phyloP scores from a whole-genome alignment of 1,140 invertebrate genomes.

The Calephelis nemesis region DNA sequence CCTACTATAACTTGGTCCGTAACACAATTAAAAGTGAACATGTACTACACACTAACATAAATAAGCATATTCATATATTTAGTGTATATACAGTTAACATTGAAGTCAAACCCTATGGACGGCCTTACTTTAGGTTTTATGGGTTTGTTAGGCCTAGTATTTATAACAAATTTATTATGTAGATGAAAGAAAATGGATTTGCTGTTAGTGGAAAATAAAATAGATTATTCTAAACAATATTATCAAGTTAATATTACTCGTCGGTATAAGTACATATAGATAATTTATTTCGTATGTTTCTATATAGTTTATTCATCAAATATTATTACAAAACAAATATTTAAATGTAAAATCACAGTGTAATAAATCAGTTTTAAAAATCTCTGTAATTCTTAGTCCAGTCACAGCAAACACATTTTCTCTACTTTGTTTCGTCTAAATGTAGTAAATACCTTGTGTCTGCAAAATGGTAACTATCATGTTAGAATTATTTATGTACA shows the following conservation, averaged over 20 bases:
- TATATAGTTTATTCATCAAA: too few species aligned
- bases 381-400: background rate
- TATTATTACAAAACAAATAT: too few species aligned
- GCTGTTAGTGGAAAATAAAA: too few species aligned
- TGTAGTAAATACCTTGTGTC: background rate
- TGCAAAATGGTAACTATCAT: constrained; percentile 6
- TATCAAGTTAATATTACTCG: too few species aligned
- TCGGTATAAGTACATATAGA: too few species aligned
- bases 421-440: background rate
- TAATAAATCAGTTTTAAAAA: too few species aligned
- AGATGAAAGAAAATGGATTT: too few species aligned
- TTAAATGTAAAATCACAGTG: too few species aligned
- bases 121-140: background rate
- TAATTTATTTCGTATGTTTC: too few species aligned
- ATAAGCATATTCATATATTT: background rate
- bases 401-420: background rate
- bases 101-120: constrained; percentile 2
- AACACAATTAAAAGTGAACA: background rate
- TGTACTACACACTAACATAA: background rate
- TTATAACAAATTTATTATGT: too few species aligned
- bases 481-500: background rate
- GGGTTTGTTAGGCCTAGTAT: too few species aligned
- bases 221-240: too few species aligned
- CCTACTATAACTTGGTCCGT: background rate
- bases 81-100: constrained; percentile 4